phyloP scores from a whole-genome alignment of 1,140 invertebrate species.

The Laupala kohalensis region DNA sequence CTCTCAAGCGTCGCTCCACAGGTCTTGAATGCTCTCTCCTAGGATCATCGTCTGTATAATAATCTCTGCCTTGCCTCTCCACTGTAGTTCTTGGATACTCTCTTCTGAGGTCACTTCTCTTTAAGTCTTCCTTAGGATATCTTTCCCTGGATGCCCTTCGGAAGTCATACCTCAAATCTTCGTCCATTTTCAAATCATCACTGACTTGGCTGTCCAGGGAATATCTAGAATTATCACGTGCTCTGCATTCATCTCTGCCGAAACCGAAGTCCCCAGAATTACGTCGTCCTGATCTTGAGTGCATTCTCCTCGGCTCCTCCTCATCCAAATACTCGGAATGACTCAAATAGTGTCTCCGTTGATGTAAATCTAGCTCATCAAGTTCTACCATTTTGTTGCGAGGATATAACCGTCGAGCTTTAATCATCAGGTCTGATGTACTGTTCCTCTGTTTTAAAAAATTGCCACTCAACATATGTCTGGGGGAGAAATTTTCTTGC shows the following conservation, averaged over 20 bases:
- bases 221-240: neutral
- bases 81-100: neutral
- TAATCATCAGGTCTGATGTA: neutral
- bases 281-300: too few species aligned
- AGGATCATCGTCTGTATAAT: too few species aligned
- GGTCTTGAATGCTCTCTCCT: too few species aligned
- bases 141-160: neutral
- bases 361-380: neutral
- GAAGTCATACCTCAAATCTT: neutral
- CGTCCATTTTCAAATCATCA: neutral
- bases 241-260: neutral
- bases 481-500: too few species aligned
- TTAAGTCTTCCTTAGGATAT: neutral
- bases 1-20: too few species aligned
- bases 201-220: neutral
- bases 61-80: neutral
- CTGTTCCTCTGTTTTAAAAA: too few species aligned
- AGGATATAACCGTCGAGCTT: neutral
- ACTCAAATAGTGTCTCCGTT: neutral
- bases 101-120: neutral
- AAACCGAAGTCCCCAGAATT: too few species aligned
- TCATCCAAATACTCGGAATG: neutral
- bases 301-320: too few species aligned
- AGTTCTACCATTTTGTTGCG: neutral
- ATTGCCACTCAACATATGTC: too few species aligned